phyloP scores from a whole-genome alignment of 2,888 invertebrate genomes.

The Leptopterna dolabrata region DNA sequence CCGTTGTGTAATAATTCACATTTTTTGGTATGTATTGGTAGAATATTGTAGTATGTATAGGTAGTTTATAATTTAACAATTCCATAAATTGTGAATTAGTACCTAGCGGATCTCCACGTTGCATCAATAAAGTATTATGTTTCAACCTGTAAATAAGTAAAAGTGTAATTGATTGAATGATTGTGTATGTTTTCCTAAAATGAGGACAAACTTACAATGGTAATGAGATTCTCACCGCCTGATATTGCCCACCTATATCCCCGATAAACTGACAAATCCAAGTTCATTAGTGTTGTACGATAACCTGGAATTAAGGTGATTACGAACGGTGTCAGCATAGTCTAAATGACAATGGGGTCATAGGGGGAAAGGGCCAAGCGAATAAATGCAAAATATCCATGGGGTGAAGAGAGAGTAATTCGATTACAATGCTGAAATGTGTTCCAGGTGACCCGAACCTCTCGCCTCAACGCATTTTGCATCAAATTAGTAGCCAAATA shows the following conservation, averaged over 20 bases:
- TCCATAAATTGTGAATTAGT: too few relatives aligned
- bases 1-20: too few relatives aligned
- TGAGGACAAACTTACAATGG: not conserved
- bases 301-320: not conserved
- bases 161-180: too few relatives aligned
- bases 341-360: not conserved
- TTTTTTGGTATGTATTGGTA: too few relatives aligned
- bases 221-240: not conserved
- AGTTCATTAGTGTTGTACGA: not conserved
- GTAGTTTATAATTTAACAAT: too few relatives aligned
- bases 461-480: not conserved
- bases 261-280: not conserved
- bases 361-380: not conserved
- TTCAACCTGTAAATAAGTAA: too few relatives aligned
- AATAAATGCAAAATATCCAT: not conserved
- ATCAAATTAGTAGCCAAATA: conserved; percentile 24
- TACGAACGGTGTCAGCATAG: not conserved
- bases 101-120: too few relatives aligned
- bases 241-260: not conserved
- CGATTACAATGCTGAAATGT: not conserved
- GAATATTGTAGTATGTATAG: too few relatives aligned
- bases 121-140: too few relatives aligned
- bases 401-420: not conserved
- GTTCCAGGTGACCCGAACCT: not conserved
- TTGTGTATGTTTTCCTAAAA: too few relatives aligned